phyloP scores from a whole-genome alignment of 2,113 vertebrate species.

The Cisticola juncidis region DNA sequence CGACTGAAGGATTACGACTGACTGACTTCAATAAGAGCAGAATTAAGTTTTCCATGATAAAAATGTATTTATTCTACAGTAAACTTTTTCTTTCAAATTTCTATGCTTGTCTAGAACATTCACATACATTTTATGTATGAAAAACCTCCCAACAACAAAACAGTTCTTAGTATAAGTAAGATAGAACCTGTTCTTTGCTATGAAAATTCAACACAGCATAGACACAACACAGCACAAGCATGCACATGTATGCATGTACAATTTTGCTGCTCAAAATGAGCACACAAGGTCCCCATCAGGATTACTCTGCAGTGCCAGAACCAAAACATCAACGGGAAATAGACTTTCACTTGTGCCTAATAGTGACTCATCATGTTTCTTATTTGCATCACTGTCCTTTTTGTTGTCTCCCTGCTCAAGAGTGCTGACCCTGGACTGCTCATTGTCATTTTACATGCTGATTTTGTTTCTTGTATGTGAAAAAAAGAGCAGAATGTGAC shows the following conservation, averaged over 20 bases:
- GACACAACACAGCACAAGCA: not conserved
- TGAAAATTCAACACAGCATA: not conserved
- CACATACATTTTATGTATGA: not conserved
- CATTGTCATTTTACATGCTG: not conserved
- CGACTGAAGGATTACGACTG: not conserved
- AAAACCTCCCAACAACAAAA: not conserved
- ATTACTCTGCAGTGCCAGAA: not conserved
- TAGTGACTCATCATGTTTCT: not conserved
- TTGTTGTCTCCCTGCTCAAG: not conserved
- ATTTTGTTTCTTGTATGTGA: not conserved
- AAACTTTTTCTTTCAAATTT: not conserved
- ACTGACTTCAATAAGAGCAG: not conserved
- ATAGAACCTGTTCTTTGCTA: not conserved
- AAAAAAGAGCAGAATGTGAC: not conserved
- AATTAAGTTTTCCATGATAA: not conserved
- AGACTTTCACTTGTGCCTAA: not conserved
- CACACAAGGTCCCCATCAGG: not conserved
- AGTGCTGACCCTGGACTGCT: not conserved
- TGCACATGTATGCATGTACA: accelerated
- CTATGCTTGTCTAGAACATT: not conserved
- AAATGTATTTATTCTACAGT: not conserved
- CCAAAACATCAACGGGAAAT: not conserved
- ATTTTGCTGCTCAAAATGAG: conserved; percentile 10
- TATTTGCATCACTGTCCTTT: not conserved
- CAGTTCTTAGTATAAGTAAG: not conserved